Conservation (phyloP, 1,140 invertebrate genomes). For the Solenopsis fugax region DNA sequence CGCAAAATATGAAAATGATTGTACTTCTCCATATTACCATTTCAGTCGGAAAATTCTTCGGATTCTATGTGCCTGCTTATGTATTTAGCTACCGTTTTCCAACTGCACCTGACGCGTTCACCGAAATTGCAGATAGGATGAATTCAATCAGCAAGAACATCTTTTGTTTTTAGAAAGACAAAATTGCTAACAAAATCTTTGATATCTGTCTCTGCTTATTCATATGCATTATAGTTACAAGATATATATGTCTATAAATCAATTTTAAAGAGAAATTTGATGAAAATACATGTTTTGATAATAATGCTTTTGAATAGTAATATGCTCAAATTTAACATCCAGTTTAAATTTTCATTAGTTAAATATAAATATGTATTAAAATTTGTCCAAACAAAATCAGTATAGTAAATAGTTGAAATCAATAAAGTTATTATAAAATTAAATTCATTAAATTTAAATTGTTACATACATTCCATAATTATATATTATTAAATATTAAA, state of each 20-base stretch:
- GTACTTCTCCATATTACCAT: constrained; percentile 10
- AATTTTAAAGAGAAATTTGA: no score
- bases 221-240: background rate
- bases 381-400: background rate
- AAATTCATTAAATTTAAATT: background rate
- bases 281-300: no score
- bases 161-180: background rate
- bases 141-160: background rate
- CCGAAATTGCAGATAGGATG: constrained; percentile 8
- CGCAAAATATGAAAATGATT: constrained; percentile 35
- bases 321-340: background rate
- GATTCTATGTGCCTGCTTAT: constrained; percentile 26
- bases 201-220: background rate
- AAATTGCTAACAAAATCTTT: background rate
- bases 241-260: background rate
- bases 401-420: background rate
- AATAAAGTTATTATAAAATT: no score
- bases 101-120: constrained; percentile 11
- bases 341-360: background rate
- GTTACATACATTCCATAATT: background rate
- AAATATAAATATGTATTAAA: background rate
- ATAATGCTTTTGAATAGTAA: no score
- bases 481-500: background rate
- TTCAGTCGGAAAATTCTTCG: constrained; percentile 29
- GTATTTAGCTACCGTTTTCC: constrained; percentile 6